Evolutionary conservation across 2,797 vertebrate species (phyloP), one percentile per base, ranked within the genome.

Genomic region (Tapirus indicus): DNA sequence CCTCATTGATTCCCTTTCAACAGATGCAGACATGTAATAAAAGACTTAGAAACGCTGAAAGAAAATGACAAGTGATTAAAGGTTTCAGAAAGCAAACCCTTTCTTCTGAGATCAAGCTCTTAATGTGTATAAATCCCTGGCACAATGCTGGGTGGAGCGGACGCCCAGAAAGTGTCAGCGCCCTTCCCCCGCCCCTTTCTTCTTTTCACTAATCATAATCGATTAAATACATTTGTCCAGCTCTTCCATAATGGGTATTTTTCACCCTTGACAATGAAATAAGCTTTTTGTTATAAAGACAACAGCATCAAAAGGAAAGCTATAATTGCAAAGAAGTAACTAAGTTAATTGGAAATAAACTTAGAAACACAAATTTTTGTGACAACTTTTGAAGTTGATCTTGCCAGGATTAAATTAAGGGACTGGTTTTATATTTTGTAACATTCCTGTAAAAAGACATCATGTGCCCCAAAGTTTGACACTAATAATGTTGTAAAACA

Each of bases 321-420:
- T 71, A 1, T 47, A 82, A 49, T 83, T 74, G 56, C 49, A 82
- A 93, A 89, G 74, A 96, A 60, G 27, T 74, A 92, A 80, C 47
- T 84, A 86, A 91, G 27, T 41, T 95, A 87, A 88, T 74, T 84
- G 56, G 84, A 96, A 95, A 82, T 72, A 60, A 68, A 68, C n/a
- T 86, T 47, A 94, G 49, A 89, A 82, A 74, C 72, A 60, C 27
- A 47, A 95, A 54, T 91, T 78, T 83, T 92, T 91, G 35, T 89
- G 62, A 93, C 9, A 71, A 49, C 74, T 60, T 97, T 97, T 88
- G 91, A 93, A 14, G 71, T 85, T 38, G 25, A 49, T 62, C 62
- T 52, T 54, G 72, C 21, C n/a, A 32, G 38, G 21, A 69, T 90
- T 86, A 93, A 93, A 94, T 74, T 74, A 94, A 92, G 44, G 47